A percentile compares a stretch with the other conserved stretches of the same genome.
phyloP scores from a whole-genome alignment of 2,888 invertebrate genomes.

The Dynastes hyllus region DNA sequence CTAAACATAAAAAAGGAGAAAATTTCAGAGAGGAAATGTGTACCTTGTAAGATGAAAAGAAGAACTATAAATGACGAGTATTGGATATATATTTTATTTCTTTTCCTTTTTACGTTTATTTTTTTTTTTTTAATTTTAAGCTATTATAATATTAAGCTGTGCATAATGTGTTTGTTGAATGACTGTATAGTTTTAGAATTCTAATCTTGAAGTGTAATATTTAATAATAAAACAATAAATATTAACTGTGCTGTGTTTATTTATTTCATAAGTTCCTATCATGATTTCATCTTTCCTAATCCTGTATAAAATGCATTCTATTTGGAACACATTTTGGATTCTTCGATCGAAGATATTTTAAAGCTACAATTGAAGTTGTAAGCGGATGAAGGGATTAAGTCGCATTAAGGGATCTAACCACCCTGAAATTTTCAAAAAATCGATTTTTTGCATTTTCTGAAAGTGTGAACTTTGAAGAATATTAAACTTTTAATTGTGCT shows the following conservation, averaged over 20 bases:
- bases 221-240: conserved; percentile 57
- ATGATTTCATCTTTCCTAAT: too few species aligned
- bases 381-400: too few species aligned
- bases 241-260: conserved; percentile 21
- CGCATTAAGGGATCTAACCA: too few species aligned
- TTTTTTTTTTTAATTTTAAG: conserved; percentile 14
- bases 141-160: conserved; percentile 55
- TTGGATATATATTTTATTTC: conserved; percentile 49
- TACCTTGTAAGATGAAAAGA: conserved; percentile 27
- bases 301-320: too few species aligned
- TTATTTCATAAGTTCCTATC: neutral
- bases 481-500: too few species aligned
- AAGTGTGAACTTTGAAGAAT: too few species aligned
- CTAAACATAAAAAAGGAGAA: conserved; percentile 16
- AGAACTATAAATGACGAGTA: conserved; percentile 43
- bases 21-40: neutral
- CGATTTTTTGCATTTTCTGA: too few species aligned
- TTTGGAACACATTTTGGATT: too few species aligned
- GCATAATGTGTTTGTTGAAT: conserved; percentile 57
- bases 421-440: too few species aligned
- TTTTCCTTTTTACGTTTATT: conserved; percentile 49
- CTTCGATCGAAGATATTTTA: too few species aligned
- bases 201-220: conserved; percentile 58
- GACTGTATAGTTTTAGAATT: conserved; percentile 58
- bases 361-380: too few species aligned